These are phyloP conservation scores for Pseudopipra pipra DNA, from an alignment of 2,113 vertebrate species.

Conservation along the genomic window DNA sequence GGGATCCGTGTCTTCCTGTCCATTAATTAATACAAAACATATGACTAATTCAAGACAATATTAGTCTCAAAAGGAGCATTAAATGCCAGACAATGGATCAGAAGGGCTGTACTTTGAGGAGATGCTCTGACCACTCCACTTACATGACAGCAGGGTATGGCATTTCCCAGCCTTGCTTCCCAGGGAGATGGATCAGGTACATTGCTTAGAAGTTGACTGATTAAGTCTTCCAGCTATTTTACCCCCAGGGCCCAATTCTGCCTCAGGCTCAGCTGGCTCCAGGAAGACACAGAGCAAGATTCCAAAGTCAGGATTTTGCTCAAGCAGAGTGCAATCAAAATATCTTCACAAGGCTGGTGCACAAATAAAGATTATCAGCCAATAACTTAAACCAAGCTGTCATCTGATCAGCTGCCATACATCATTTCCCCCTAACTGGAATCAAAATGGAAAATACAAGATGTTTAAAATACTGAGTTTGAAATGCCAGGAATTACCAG, in stretches of 20 bases:
- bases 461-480: slow-evolving; percentile 39
- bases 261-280: background rate
- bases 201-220: background rate
- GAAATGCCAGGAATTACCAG: slow-evolving; percentile 44
- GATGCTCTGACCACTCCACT: background rate
- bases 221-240: background rate
- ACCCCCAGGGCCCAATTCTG: background rate
- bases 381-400: slow-evolving; percentile 62
- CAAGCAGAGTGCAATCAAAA: slow-evolving; percentile 30
- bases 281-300: background rate
- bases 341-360: slow-evolving; percentile 36
- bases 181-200: background rate
- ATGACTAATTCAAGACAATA: background rate
- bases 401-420: slow-evolving; percentile 57
- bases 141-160: background rate
- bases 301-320: slow-evolving; percentile 35
- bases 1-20: background rate
- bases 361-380: slow-evolving; percentile 45
- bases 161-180: background rate
- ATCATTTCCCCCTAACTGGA: slow-evolving; percentile 56
- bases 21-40: background rate
- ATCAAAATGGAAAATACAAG: slow-evolving; percentile 63
- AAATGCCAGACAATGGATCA: background rate
- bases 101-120: background rate
- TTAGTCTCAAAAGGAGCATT: background rate